phyloP scores from a whole-genome alignment of 2,888 invertebrate genomes.

The Baccha elongata region DNA sequence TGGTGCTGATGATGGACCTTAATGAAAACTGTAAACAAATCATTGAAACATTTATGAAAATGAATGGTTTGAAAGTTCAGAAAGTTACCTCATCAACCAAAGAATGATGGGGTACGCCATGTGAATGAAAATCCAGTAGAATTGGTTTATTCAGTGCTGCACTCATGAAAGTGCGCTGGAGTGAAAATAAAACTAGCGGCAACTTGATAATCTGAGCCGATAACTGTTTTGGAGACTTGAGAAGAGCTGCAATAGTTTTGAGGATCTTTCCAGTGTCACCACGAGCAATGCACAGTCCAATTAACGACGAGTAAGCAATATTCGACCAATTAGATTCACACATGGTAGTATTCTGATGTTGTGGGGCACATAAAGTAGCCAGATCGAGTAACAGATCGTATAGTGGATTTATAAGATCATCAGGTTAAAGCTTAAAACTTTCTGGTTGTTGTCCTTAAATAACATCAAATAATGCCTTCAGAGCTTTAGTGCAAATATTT shows the following conservation, averaged over 20 bases:
- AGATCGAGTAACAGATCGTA: conserved; percentile 93
- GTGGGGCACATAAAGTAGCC: conserved; percentile 85
- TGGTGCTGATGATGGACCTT: conserved; percentile 82
- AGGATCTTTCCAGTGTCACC: conserved; percentile 96
- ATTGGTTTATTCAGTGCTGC: conserved; percentile 92
- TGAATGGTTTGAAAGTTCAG: no score
- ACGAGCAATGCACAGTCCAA: conserved; percentile 95
- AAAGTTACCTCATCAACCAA: conserved; percentile 85
- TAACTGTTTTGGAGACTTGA: conserved; percentile 91
- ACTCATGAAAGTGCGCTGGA: conserved; percentile 95
- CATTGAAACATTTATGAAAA: background rate
- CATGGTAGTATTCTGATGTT: conserved; percentile 78
- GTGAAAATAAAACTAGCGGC: conserved; percentile 91
- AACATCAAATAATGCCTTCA: conserved; percentile 94
- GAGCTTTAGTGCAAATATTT: conserved; percentile 92
- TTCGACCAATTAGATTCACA: conserved; percentile 89
- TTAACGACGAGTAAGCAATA: conserved; percentile 94
- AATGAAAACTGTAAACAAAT: conserved; percentile 77
- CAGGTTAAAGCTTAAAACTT: conserved; percentile 81
- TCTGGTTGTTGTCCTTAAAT: conserved; percentile 86
- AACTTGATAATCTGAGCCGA: conserved; percentile 92
- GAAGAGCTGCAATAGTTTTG: conserved; percentile 92
- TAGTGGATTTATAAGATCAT: conserved; percentile 88
- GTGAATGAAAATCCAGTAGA: conserved; percentile 94
- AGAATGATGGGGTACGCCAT: conserved; percentile 92